Conservation (phyloP, 2,797 vertebrate genomes). For the Cossypha dichroa region DNA sequence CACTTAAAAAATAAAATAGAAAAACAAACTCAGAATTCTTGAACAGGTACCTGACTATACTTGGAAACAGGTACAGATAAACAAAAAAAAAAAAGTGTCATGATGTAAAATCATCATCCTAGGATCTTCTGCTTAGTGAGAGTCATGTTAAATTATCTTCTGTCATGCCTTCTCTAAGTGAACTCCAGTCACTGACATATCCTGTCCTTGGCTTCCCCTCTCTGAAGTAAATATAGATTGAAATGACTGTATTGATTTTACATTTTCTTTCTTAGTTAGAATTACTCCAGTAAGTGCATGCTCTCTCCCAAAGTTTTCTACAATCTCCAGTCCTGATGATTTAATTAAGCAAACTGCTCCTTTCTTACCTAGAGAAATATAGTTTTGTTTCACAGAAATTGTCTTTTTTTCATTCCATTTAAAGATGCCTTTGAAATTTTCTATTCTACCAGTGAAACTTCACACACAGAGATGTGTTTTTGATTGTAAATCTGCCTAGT, state of each 20-base stretch:
- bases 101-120: background rate
- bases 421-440: background rate
- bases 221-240: background rate
- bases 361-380: background rate
- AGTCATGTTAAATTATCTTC: background rate
- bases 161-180: background rate
- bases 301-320: background rate
- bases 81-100: background rate
- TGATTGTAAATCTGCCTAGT: conserved; percentile 39
- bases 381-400: background rate
- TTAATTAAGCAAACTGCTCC: conserved; percentile 17
- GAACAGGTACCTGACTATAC: background rate
- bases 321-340: background rate
- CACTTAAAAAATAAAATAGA: background rate
- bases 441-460: background rate
- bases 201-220: background rate
- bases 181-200: background rate
- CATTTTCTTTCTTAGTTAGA: conserved; percentile 1
- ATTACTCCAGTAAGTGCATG: background rate
- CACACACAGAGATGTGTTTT: background rate
- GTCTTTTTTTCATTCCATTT: background rate
- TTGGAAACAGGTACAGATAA: background rate
- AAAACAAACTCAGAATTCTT: background rate
- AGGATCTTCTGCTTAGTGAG: background rate
- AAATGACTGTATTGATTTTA: conserved; percentile 40